phyloP scores from a whole-genome alignment of 2,113 vertebrate species.

The Damaliscus lunatus region DNA sequence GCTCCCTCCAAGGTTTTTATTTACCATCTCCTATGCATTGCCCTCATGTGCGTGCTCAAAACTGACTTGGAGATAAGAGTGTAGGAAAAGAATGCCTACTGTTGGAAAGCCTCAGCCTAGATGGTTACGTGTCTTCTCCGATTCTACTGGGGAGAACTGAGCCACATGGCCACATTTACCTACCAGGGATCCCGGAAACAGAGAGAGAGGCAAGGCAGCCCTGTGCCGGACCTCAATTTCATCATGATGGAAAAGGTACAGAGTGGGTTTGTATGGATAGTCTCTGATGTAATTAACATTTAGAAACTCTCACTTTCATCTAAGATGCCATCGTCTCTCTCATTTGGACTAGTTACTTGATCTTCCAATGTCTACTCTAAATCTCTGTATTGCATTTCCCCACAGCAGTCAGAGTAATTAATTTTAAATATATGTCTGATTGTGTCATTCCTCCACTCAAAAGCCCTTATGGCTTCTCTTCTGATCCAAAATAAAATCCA shows the following conservation, averaged over 20 bases:
- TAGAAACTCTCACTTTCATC: background rate
- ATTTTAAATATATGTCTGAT: background rate
- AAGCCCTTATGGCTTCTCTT: background rate
- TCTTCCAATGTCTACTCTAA: background rate
- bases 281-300: background rate
- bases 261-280: background rate
- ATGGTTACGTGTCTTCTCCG: background rate
- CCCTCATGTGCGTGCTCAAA: background rate
- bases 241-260: background rate
- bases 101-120: background rate
- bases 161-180: background rate
- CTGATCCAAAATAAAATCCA: background rate
- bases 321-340: background rate
- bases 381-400: background rate
- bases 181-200: background rate
- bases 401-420: background rate
- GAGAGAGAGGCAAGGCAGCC: background rate
- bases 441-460: background rate
- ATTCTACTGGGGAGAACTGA: background rate
- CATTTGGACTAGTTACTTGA: background rate
- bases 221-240: background rate
- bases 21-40: no score
- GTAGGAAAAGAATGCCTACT: background rate
- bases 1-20: no score
- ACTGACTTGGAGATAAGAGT: background rate